Conservation (phyloP, 1,140 invertebrate genomes). For the Stegodyphus dumicola region DNA sequence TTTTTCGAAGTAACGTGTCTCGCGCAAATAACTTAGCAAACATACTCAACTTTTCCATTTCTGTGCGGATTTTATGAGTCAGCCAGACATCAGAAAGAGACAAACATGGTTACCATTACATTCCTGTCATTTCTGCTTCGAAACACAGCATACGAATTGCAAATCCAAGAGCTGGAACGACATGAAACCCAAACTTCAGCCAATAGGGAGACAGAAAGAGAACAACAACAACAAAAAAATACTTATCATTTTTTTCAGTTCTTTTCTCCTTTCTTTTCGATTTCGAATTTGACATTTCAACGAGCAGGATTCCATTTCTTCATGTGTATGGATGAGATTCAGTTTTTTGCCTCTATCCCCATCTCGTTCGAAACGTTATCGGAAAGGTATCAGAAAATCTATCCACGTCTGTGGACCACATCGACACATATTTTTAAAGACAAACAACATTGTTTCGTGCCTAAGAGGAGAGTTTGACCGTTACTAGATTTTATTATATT, state of each 20-base stretch:
- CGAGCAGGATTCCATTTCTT: too few relatives aligned
- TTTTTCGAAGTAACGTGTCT: not conserved
- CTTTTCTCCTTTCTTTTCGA: too few relatives aligned
- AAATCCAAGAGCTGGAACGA: constrained; percentile 22
- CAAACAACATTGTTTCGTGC: not conserved
- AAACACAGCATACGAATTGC: constrained; percentile 11
- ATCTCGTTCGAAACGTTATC: constrained; percentile 3
- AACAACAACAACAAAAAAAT: too few relatives aligned
- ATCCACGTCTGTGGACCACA: constrained; percentile 5
- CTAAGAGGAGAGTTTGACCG: not conserved
- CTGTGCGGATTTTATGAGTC: not conserved
- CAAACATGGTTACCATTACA: not conserved
- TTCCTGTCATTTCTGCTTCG: not conserved
- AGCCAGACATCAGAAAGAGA: not conserved
- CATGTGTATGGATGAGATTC: not conserved
- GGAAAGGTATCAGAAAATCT: constrained; percentile 38
- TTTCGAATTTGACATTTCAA: too few relatives aligned
- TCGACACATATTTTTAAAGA: not conserved
- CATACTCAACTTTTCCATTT: not conserved
- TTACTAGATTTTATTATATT: not conserved
- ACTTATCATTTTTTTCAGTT: too few relatives aligned
- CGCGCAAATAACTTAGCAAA: not conserved
- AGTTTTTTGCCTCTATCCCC: not conserved
- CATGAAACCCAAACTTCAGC: not conserved
- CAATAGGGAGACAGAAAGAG: not conserved